phyloP scores from a whole-genome alignment of 2,888 invertebrate species.

The Amitus sp. region DNA sequence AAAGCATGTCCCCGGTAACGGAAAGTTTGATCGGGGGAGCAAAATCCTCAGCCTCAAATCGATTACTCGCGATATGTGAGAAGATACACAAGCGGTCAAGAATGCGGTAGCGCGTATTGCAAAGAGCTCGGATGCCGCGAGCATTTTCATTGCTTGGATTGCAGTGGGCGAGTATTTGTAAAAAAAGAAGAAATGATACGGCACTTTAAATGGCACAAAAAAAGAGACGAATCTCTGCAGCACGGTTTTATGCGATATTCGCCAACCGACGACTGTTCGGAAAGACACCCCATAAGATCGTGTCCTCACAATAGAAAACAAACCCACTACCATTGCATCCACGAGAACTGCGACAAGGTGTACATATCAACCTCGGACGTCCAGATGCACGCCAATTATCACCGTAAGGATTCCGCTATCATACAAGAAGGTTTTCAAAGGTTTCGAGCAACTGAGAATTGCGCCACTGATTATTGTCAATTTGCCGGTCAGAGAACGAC shows the following conservation, averaged over 20 bases:
- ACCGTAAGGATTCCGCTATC: conserved; percentile 96
- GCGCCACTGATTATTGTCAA: conserved; percentile 89
- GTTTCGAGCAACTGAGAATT: conserved; percentile 95
- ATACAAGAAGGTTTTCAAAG: conserved; percentile 98
- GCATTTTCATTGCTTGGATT: conserved; percentile 93
- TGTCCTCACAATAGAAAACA: conserved; percentile 95
- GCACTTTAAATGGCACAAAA: conserved; percentile 99
- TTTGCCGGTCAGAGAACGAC: conserved; percentile 96
- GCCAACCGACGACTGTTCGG: conserved; percentile 93
- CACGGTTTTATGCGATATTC: conserved; percentile 96
- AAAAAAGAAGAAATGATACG: conserved; percentile 99
- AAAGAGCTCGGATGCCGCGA: conserved; percentile 91
- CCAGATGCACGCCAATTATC: conserved; percentile 99
- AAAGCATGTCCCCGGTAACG: conserved; percentile 66
- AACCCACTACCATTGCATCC: conserved; percentile 97
- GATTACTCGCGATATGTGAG: conserved; percentile 92
- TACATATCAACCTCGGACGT: conserved; percentile 99
- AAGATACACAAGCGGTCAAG: conserved; percentile 82
- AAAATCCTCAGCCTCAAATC: conserved; percentile 72
- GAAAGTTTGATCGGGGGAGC: conserved; percentile 61
- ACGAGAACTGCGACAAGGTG: conserved; percentile 92
- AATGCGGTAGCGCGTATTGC: conserved; percentile 87
- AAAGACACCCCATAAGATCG: conserved; percentile 75
- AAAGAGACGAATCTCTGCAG: conserved; percentile 94
- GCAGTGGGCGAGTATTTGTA: conserved; percentile 87